Percentiles rank a stretch among this genome's conserved stretches.
Conservation (phyloP, 2,888 invertebrate species). For the Neuroscelio doddi region DNA sequence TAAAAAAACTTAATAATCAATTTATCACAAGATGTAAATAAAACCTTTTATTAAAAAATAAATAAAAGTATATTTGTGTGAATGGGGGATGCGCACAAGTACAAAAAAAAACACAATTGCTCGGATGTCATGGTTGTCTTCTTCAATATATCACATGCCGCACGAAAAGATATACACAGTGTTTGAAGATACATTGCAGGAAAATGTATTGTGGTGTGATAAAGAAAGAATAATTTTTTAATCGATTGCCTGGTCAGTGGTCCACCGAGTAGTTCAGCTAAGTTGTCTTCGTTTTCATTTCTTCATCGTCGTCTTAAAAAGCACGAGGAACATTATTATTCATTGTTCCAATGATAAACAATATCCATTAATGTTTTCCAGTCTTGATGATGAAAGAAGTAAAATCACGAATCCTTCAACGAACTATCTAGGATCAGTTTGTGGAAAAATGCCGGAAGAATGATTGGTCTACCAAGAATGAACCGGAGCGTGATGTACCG, state of each 20-base stretch:
- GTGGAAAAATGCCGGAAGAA: constrained; percentile 40
- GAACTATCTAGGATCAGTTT: constrained; percentile 57
- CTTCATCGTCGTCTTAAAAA: too few species aligned
- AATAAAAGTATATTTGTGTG: constrained; percentile 61
- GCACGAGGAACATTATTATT: too few species aligned
- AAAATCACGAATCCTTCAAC: constrained; percentile 16
- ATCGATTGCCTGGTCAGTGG: constrained; percentile 56
- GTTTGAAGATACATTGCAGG: constrained; percentile 5
- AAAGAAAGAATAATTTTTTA: constrained; percentile 39
- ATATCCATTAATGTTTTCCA: constrained; percentile 4
- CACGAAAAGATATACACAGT: constrained; percentile 48
- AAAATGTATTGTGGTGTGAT: constrained; percentile 20
- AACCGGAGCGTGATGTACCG: constrained; percentile 71
- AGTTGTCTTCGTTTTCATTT: neutral
- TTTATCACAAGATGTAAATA: constrained; percentile 67
- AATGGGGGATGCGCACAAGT: constrained; percentile 35
- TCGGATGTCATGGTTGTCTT: constrained; percentile 53
- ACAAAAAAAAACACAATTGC: constrained; percentile 46
- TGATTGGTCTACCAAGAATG: constrained; percentile 63
- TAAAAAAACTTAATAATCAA: constrained; percentile 12
- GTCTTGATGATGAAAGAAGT: constrained; percentile 12
- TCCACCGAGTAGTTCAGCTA: constrained; percentile 47
- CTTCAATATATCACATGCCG: constrained; percentile 62
- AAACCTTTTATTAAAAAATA: constrained; percentile 69
- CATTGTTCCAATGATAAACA: neutral